These are phyloP conservation scores for Catharus ustulatus DNA, from an alignment of 2,797 vertebrate genomes.

Conservation along the genomic window DNA sequence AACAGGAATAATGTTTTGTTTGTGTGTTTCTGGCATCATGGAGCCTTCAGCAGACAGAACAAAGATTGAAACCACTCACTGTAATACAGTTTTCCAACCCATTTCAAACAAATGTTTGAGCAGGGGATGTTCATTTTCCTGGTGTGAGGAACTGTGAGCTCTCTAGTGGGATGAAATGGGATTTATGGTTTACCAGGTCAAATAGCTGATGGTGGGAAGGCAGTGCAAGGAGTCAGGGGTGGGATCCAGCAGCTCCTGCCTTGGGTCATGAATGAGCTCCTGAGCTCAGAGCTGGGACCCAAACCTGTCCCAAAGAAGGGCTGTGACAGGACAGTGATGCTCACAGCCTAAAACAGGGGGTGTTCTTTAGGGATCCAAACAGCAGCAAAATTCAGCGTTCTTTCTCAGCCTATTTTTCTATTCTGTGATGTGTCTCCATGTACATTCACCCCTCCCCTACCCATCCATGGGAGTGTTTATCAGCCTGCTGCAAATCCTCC, in stretches of 20 bases:
- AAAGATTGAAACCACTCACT: background rate
- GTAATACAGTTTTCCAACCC: background rate
- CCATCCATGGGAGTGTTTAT: fast-evolving
- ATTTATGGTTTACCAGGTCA: background rate
- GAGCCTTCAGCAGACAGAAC: background rate
- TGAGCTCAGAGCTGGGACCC: background rate
- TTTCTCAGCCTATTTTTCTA: background rate
- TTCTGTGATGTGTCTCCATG: background rate
- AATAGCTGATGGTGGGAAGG: background rate
- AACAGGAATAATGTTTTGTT: background rate
- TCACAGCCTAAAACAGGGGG: fast-evolving
- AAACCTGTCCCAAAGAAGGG: background rate
- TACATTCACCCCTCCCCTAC: fast-evolving
- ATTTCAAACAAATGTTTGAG: background rate
- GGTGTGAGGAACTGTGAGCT: background rate
- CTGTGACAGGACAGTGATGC: background rate
- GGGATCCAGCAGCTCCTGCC: constrained; percentile 3
- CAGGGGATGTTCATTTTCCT: background rate
- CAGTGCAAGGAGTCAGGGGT: background rate
- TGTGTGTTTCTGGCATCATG: background rate
- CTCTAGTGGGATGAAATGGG: background rate
- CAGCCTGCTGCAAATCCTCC: background rate
- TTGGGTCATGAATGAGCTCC: background rate
- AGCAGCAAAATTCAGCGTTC: background rate
- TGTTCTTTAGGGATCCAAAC: background rate